Evolutionary conservation across 35 echinoderm and acorn worm species (phyloP), one percentile per base, ranked within the genome.

Genomic region (Patiria miniata): DNA sequence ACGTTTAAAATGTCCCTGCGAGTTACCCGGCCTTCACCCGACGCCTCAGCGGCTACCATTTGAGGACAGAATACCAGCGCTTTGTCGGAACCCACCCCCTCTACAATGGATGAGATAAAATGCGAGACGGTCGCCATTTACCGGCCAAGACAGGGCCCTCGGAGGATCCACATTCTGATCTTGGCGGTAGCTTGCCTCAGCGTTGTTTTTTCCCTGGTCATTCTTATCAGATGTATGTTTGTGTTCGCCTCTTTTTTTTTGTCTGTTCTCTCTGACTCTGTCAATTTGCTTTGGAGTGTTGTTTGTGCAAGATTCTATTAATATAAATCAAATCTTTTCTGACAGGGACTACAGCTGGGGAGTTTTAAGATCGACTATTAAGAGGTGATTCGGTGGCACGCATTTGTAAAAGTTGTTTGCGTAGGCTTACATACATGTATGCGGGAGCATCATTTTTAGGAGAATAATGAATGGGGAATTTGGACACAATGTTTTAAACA

Each of bases 141-240:
- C 8, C 30, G 15, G 29, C 65, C 1, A 0, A 26, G 65, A 23
- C 65, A 14, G 14, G 65, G 65, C 26, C 65, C 65, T 1, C 21
- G 34, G 34, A 7, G 65, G 65, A 73, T 73, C 34, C 65, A 73
- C 29, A 30, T 73, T 73, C 26, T 73, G 65, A 34, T 73, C 26
- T 73, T 73, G 65, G 65, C 65, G 1, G 65, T 73, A 6, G 65
- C 65, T 23, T 73, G 7, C 65, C 7, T 73, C 15, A 32, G 65
- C 29, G 65, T 73, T 14, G 34, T 73, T 26, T 73, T 73, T 34
- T 73, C 65, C 8, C 65, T 73, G 23, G 65, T 73, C 34, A 23
- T 34, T 32, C 65, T 73, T 73, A 73, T 73, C 65, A 73, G 26
- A 73, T 73, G 65, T 73, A 73, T 73, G 65, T 73, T 73, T 73